Evolutionary conservation across 1,140 invertebrate species (phyloP).

Genomic region (Teleogryllus occipitalis): DNA sequence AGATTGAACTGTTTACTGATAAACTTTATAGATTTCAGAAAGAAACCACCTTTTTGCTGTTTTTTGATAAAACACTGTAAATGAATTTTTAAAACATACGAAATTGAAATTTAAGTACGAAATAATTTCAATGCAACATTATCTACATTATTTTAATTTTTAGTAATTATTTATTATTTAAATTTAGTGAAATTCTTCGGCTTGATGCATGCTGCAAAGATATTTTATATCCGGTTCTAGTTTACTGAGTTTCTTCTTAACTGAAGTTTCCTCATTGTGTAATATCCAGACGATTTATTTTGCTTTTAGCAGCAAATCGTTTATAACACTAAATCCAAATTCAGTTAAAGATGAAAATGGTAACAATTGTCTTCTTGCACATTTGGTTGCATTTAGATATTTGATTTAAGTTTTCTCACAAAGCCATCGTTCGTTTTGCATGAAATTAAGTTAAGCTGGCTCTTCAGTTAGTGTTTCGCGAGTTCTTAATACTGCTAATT

Average conservation of each 20-base stretch:
- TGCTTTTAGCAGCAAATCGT: constrained; percentile 24
- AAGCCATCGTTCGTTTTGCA: constrained; percentile 25
- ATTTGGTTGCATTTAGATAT: constrained; percentile 28
- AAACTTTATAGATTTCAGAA: neutral
- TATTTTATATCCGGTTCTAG: constrained; percentile 26
- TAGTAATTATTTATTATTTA: constrained; percentile 8
- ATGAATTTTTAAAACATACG: neutral
- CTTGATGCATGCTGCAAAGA: constrained; percentile 12
- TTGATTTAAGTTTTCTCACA: constrained; percentile 27
- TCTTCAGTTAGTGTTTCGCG: neutral
- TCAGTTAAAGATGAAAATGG: constrained; percentile 23
- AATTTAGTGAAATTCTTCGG: neutral
- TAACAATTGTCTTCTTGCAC: constrained; percentile 22
- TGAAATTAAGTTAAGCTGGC: constrained; percentile 7
- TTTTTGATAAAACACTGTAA: neutral
- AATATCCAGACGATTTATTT: constrained; percentile 25
- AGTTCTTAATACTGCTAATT: neutral
- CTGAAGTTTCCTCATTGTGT: constrained; percentile 28
- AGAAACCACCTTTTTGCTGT: neutral
- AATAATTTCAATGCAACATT: neutral
- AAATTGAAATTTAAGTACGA: neutral
- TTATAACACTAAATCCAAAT: constrained; percentile 28
- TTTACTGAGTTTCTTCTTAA: no score
- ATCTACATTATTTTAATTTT: neutral
- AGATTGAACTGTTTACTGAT: neutral